Evolutionary conservation across 2,888 invertebrate species (phyloP).

Genomic region (Willowsia nigromaculata): DNA sequence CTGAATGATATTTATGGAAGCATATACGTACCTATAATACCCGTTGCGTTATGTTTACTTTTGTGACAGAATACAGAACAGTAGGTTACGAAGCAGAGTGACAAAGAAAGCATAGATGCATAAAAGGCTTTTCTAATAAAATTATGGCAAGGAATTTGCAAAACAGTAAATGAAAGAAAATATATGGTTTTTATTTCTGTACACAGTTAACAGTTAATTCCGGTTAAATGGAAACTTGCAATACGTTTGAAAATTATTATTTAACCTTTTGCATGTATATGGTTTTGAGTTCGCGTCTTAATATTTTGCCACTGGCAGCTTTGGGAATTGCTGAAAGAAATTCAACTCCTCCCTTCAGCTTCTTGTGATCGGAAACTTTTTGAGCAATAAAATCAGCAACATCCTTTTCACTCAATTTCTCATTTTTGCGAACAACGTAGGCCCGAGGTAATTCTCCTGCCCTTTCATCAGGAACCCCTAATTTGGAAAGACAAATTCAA

Average conservation of each 20-base stretch:
- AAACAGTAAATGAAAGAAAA: too few relatives aligned
- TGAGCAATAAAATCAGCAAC: conserved; percentile 84
- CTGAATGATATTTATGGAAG: too few relatives aligned
- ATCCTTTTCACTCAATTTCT: conserved; percentile 82
- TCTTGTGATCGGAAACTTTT: conserved; percentile 89
- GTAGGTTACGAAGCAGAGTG: too few relatives aligned
- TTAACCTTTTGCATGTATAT: conserved; percentile 34
- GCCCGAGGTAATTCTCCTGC: conserved; percentile 90
- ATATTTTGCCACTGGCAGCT: conserved; percentile 88
- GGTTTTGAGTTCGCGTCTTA: conserved; percentile 84
- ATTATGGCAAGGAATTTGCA: too few relatives aligned
- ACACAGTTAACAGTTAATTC: neutral
- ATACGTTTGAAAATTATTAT: too few relatives aligned
- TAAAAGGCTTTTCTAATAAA: too few relatives aligned
- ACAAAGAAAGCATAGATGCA: too few relatives aligned
- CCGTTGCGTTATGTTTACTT: too few relatives aligned
- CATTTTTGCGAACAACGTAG: conserved; percentile 83
- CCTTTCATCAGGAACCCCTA: conserved; percentile 85
- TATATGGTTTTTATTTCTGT: too few relatives aligned
- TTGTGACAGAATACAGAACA: too few relatives aligned
- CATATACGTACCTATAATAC: too few relatives aligned
- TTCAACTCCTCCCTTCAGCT: conserved; percentile 86
- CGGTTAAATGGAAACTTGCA: too few relatives aligned
- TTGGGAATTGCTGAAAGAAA: conserved; percentile 87
- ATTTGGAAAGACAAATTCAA: neutral